Evolutionary conservation across 2,888 invertebrate species (phyloP).

Genomic region (Acanthoscelides obtectus): DNA sequence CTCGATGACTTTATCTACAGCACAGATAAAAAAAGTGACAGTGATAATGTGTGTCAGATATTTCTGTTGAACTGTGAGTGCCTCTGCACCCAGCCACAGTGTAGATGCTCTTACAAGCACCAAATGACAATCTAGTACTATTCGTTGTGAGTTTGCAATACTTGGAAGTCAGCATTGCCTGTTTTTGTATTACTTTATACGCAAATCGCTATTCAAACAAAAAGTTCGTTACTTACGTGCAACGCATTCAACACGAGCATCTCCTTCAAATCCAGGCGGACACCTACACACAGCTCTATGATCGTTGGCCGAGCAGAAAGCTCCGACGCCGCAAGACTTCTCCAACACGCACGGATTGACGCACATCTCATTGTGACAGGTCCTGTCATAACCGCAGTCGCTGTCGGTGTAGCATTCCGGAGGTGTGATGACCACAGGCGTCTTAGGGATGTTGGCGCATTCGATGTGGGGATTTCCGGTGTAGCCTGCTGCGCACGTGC

Average conservation of each 20-base stretch:
- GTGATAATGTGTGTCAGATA: too few species aligned
- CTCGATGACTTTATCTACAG: too few species aligned
- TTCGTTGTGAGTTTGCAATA: too few species aligned
- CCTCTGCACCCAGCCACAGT: too few species aligned
- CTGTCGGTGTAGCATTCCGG: constrained; percentile 71
- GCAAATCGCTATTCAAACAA: too few species aligned
- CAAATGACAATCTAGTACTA: too few species aligned
- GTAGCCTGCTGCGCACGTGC: constrained; percentile 74
- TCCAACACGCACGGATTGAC: constrained; percentile 68
- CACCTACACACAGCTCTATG: constrained; percentile 77
- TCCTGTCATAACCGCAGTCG: constrained; percentile 70
- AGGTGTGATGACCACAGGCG: constrained; percentile 47
- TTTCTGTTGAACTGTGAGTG: too few species aligned
- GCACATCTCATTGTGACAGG: constrained; percentile 73
- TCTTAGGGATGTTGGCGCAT: constrained; percentile 52
- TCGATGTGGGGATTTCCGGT: constrained; percentile 75
- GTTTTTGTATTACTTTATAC: too few species aligned
- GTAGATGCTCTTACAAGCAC: too few species aligned
- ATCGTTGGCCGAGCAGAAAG: constrained; percentile 76
- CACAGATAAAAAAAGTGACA: too few species aligned
- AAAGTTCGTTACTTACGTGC: constrained; percentile 79
- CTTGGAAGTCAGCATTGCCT: too few species aligned
- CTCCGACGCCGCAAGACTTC: constrained; percentile 71
- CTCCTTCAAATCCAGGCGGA: constrained; percentile 72
- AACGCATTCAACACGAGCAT: constrained; percentile 65